These are phyloP conservation scores for Pungitius pungitius DNA, from an alignment of 2,113 vertebrate species.

Conservation along the genomic window DNA sequence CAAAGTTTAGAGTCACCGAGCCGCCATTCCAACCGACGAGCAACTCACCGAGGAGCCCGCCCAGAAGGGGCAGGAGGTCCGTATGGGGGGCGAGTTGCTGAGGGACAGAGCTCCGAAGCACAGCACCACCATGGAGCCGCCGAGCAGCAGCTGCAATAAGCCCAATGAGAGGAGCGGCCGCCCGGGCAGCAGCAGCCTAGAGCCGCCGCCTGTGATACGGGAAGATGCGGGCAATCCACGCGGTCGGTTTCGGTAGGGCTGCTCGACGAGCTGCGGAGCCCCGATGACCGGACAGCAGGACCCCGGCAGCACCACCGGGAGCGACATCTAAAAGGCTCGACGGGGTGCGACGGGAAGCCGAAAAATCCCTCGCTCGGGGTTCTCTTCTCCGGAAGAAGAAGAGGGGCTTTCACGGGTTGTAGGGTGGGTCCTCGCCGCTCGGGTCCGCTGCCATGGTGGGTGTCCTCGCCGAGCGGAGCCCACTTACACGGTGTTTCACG, in stretches of 20 bases:
- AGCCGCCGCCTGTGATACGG: slow-evolving; percentile 54
- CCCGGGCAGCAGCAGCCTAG: slow-evolving; percentile 67
- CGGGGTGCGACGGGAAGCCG: neutral
- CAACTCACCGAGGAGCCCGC: slow-evolving; percentile 86
- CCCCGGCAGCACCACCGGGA: slow-evolving; percentile 85
- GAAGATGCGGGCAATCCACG: slow-evolving; percentile 61
- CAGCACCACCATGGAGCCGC: slow-evolving; percentile 86
- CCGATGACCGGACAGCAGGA: slow-evolving; percentile 83
- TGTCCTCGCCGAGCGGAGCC: neutral
- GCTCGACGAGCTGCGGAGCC: slow-evolving; percentile 65
- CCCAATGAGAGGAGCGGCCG: slow-evolving; percentile 83
- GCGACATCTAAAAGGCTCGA: slow-evolving; percentile 73
- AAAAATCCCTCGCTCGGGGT: neutral
- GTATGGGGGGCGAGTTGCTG: slow-evolving; percentile 77
- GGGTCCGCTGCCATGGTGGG: slow-evolving; percentile 14
- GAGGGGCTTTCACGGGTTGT: neutral
- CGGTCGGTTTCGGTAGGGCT: slow-evolving; percentile 60
- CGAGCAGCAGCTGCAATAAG: slow-evolving; percentile 86
- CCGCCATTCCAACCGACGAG: neutral
- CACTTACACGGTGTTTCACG: too few relatives aligned
- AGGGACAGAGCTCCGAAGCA: slow-evolving; percentile 85
- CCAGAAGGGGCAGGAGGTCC: slow-evolving; percentile 85
- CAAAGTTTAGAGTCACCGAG: neutral
- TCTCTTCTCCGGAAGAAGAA: neutral
- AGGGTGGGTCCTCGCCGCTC: slow-evolving; percentile 2